Conservation (phyloP, 2,113 vertebrate species). For the Daboia siamensis region DNA sequence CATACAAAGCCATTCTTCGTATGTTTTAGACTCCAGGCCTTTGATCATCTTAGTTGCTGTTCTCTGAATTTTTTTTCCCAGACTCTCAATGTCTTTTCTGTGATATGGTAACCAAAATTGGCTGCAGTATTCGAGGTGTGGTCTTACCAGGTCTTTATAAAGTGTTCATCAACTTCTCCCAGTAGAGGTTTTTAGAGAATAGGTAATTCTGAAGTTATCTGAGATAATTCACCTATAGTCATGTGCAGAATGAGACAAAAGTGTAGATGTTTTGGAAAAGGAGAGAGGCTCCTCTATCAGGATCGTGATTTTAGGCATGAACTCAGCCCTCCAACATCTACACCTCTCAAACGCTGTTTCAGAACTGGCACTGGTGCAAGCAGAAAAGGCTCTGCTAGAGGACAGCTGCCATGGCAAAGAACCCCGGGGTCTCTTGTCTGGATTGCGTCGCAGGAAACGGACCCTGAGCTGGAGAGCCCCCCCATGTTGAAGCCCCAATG, state of each 20-base stretch:
- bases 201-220: not conserved
- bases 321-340: not conserved
- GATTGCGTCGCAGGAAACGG: slow-evolving; percentile 80
- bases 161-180: not conserved
- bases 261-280: not conserved
- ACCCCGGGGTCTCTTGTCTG: slow-evolving; percentile 63
- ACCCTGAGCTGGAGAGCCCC: slow-evolving; percentile 76
- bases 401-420: slow-evolving; percentile 69
- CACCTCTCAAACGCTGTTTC: not conserved
- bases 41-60: no score
- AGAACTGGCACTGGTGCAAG: slow-evolving; percentile 83
- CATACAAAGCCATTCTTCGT: no score
- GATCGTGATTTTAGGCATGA: not conserved
- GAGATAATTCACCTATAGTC: not conserved
- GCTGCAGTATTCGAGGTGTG: no score
- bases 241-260: not conserved
- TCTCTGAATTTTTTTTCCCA: no score
- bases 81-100: no score
- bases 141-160: no score
- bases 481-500: slow-evolving; percentile 67
- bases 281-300: no score
- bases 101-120: no score
- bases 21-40: no score
- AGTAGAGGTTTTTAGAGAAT: not conserved
- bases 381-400: slow-evolving; percentile 81